These are phyloP conservation scores for Rhabdophis nuchalis DNA, from an alignment of 2,797 vertebrate genomes.

Conservation along the genomic window DNA sequence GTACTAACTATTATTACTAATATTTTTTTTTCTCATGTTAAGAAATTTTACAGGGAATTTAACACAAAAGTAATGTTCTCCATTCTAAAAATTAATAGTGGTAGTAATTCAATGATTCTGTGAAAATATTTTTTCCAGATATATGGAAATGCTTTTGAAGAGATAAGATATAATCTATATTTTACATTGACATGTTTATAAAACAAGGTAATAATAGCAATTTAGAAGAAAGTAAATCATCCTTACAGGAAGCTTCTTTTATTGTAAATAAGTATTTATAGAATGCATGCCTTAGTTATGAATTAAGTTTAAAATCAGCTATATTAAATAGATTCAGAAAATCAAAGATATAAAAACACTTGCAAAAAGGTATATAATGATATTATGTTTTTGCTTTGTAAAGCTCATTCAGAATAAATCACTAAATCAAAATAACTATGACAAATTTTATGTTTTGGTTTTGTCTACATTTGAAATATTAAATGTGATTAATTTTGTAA, in stretches of 20 bases:
- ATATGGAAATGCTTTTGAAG: not conserved
- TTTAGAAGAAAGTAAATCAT: not conserved
- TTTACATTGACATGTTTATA: not conserved
- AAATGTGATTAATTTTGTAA: not conserved
- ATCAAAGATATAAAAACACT: not conserved
- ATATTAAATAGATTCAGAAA: not conserved
- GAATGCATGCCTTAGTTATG: not conserved
- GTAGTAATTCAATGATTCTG: not conserved
- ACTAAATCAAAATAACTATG: not conserved
- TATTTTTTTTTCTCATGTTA: not conserved
- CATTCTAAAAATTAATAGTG: not conserved
- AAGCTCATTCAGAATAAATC: not conserved
- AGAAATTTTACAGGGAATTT: constrained; percentile 8
- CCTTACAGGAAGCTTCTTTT: not conserved
- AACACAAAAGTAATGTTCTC: not conserved
- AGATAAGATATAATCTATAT: not conserved
- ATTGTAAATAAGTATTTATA: not conserved
- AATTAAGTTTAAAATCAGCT: not conserved
- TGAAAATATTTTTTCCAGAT: constrained; percentile 1
- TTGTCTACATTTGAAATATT: not conserved
- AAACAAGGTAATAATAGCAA: not conserved
- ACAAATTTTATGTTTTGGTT: not conserved
- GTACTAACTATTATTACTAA: not conserved
- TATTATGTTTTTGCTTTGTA: not conserved
- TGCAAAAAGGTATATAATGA: not conserved